Evolutionary conservation across 1,140 invertebrate genomes (phyloP), one percentile per base, ranked within the genome.

Genomic region (Lasioglossum baleicum): DNA sequence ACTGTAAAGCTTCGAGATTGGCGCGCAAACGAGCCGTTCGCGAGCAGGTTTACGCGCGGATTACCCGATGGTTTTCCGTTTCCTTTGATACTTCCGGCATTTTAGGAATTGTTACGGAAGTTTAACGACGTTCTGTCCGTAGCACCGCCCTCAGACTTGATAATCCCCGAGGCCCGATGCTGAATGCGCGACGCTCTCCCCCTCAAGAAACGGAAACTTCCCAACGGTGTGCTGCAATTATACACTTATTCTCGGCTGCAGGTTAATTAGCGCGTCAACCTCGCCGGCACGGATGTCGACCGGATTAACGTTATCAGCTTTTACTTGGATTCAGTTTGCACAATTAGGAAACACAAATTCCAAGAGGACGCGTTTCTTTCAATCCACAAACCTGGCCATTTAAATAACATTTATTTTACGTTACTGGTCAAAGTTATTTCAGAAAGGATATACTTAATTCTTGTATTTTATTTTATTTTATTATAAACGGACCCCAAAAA

Each of bases 241-340:
- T 13, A 64, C 61, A 64, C 61, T 64, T 64, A 64, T 64, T 64
- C 61, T 64, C 61, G 26, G 61, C 31, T 17, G 5, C 11, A 15
- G 31, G 61, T 64, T 64, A 64, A 64, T 64, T 64, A 64, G 61
- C 61, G 61, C 61, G 61, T 64, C 61, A 31, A 40, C 26, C 61
- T 40, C 13, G 61, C 17, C 61, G 13, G 26, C 26, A 17, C 31
- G 61, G 31, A 13, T 20, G 61, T 64, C 61, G 26, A 35, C 31
- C 15, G 31, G 26, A 64, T 35, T 40, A 64, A 7, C 13, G 26
- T 20, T 64, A 40, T 40, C 31, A 40, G 31, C 31, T 13, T 63
- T 13, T 13, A 13, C 7, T 63, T 8, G 60, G 22, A 31, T 31
- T 31, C 60, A 7, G 11, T 31, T n/a, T 60, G 56, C 8, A 31